phyloP scores from a whole-genome alignment of 2,888 invertebrate genomes.

The Hirtodrosophila trivittata region DNA sequence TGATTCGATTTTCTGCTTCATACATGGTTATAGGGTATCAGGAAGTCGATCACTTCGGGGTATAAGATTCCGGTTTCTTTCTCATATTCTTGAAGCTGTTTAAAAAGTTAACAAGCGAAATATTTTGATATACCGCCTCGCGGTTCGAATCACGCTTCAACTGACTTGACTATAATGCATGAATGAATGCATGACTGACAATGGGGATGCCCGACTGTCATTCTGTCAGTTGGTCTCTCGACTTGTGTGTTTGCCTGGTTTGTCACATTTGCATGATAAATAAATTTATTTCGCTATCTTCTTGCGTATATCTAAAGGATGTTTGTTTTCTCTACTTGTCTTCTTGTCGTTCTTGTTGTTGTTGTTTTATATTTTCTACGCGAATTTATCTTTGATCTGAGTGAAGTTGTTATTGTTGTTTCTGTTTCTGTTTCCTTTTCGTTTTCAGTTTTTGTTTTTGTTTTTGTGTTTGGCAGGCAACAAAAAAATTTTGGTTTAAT shows the following conservation, averaged over 20 bases:
- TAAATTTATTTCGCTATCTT: conserved; percentile 61
- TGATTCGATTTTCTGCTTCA: too few relatives aligned
- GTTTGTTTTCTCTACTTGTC: conserved; percentile 9
- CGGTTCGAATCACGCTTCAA: conserved; percentile 64
- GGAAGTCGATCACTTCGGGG: not conserved
- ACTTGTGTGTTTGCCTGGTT: conserved; percentile 42
- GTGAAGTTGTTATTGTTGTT: conserved; percentile 22
- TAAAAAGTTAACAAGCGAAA: conserved; percentile 69
- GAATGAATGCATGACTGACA: conserved; percentile 38
- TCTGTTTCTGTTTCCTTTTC: conserved; percentile 2
- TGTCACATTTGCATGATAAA: conserved; percentile 72
- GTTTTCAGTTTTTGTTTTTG: conserved; percentile 7
- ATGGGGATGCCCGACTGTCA: conserved; percentile 16
- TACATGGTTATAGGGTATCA: not conserved
- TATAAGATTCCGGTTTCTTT: not conserved
- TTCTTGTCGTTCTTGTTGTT: conserved; percentile 1
- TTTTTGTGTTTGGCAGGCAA: not conserved
- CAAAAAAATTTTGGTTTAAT: conserved; percentile 27
- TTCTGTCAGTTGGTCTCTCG: conserved; percentile 28
- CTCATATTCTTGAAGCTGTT: conserved; percentile 31
- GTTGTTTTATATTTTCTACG: conserved; percentile 12
- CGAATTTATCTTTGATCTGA: conserved; percentile 43
- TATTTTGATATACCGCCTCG: conserved; percentile 60
- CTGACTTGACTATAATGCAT: conserved; percentile 48
- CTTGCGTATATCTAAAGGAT: conserved; percentile 34